Percentiles rank a stretch among this genome's conserved stretches.
Conservation (phyloP, 1,140 invertebrate species). For the Frieseomelitta varia region DNA sequence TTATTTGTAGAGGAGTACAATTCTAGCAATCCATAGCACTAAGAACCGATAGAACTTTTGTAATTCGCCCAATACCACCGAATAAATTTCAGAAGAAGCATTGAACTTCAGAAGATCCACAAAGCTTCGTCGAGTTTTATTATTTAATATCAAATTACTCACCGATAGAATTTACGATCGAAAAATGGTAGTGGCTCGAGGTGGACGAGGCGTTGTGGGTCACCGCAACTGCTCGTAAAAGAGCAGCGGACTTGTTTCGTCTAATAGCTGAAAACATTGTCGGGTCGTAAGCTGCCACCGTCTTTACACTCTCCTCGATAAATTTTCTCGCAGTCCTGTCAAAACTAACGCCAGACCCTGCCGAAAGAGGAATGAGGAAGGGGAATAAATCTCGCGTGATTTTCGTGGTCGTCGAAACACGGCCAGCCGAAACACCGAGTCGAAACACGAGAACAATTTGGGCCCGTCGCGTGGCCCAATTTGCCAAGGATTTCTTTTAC, state of each 20-base stretch:
- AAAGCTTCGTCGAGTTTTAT: neutral
- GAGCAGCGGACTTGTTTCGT: constrained; percentile 69
- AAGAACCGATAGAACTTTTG: too few species aligned
- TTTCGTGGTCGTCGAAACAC: neutral
- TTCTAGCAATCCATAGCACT: too few species aligned
- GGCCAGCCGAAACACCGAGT: neutral
- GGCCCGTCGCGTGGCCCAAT: constrained; percentile 63
- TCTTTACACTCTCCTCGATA: constrained; percentile 54
- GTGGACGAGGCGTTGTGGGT: constrained; percentile 52
- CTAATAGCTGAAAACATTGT: constrained; percentile 75
- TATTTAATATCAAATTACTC: neutral
- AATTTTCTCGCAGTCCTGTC: constrained; percentile 73
- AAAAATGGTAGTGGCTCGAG: constrained; percentile 15
- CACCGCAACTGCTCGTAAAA: constrained; percentile 63
- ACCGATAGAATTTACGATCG: constrained; percentile 43
- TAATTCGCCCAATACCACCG: neutral
- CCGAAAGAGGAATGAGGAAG: neutral
- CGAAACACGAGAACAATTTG: constrained; percentile 51
- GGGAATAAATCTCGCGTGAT: constrained; percentile 51
- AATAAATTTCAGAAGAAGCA: neutral
- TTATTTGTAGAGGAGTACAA: too few species aligned
- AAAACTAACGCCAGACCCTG: constrained; percentile 60
- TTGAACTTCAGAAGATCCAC: neutral
- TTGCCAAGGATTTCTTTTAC: constrained; percentile 68
- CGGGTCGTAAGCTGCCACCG: constrained; percentile 13